Conservation (phyloP, 2,113 vertebrate genomes). For the Ardeotis arabs region DNA sequence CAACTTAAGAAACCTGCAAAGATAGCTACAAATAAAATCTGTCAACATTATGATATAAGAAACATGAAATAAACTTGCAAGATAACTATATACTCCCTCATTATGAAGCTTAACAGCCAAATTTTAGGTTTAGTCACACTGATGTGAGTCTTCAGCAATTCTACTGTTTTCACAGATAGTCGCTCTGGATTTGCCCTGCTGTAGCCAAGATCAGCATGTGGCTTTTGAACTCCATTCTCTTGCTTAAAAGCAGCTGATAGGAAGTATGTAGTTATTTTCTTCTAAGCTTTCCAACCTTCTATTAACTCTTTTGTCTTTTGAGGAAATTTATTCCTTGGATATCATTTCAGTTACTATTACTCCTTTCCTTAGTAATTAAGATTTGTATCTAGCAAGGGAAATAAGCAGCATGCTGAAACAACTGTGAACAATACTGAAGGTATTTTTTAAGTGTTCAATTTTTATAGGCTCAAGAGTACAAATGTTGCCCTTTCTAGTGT, state of each 20-base stretch:
- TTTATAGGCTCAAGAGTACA: background rate
- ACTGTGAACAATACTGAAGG: background rate
- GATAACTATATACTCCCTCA: background rate
- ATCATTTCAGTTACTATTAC: background rate
- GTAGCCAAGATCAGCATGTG: background rate
- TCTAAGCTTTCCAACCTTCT: background rate
- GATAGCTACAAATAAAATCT: background rate
- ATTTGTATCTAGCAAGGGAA: background rate
- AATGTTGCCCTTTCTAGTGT: background rate
- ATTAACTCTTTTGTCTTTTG: background rate
- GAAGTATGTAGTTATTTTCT: background rate
- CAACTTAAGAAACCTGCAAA: background rate
- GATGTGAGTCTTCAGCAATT: background rate
- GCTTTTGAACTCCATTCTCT: conserved; percentile 7
- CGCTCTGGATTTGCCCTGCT: background rate
- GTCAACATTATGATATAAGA: background rate
- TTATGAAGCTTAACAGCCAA: background rate
- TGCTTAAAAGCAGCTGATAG: background rate
- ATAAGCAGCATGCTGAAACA: background rate
- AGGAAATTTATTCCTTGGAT: background rate
- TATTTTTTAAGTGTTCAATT: background rate
- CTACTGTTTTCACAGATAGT: background rate
- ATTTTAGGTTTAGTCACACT: background rate
- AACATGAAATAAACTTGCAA: background rate
- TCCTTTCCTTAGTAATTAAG: background rate